Evolutionary conservation across 2,797 vertebrate genomes (phyloP).

Genomic region (Anas bahamensis): DNA sequence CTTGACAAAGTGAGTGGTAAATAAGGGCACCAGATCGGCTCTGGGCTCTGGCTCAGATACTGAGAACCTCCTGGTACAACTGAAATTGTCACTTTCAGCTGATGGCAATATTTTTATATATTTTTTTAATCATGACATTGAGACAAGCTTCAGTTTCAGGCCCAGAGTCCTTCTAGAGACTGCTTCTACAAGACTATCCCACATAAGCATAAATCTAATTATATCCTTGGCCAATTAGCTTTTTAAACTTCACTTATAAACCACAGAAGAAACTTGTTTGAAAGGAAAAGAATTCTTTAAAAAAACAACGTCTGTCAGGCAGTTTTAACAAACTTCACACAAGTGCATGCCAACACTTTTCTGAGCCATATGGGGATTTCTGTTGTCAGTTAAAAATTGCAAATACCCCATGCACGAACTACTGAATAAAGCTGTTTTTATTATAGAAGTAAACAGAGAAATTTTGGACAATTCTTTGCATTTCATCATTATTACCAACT

Average conservation of each 20-base stretch:
- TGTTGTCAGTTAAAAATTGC: slow-evolving; percentile 51
- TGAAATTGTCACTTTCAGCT: not conserved
- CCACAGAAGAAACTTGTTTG: slow-evolving; percentile 6
- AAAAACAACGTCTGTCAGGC: slow-evolving; percentile 57
- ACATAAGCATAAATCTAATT: slow-evolving; percentile 32
- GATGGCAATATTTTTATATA: not conserved
- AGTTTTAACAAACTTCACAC: slow-evolving; percentile 42
- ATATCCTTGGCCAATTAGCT: slow-evolving; percentile 24
- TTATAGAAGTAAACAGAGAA: slow-evolving; percentile 31
- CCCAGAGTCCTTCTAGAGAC: not conserved
- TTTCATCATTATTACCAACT: slow-evolving; percentile 21
- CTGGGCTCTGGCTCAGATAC: not conserved
- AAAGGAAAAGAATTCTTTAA: slow-evolving; percentile 16
- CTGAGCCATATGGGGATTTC: slow-evolving; percentile 55
- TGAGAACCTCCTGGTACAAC: not conserved
- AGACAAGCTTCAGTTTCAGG: not conserved
- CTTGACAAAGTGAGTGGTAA: not conserved
- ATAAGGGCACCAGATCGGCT: not conserved
- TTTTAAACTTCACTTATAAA: slow-evolving; percentile 20
- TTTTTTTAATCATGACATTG: not conserved
- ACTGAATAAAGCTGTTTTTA: slow-evolving; percentile 53
- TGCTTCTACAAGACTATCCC: not conserved
- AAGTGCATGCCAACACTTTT: slow-evolving; percentile 38
- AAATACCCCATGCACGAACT: slow-evolving; percentile 4
- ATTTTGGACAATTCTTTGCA: not conserved